These are phyloP conservation scores for Papilio machaon DNA, from an alignment of 1,140 invertebrate genomes.

Conservation along the genomic window DNA sequence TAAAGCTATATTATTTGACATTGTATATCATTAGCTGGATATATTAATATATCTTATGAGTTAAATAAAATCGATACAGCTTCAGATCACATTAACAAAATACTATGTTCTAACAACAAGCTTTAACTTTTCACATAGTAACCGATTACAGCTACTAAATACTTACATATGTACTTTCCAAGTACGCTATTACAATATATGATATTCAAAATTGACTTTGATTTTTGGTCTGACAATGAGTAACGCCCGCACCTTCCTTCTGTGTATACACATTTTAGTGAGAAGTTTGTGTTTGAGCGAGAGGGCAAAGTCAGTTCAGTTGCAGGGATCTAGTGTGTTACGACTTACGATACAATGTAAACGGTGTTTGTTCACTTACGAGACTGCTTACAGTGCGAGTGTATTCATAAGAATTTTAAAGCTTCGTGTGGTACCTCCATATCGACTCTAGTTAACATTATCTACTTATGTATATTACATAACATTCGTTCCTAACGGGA, in stretches of 20 bases:
- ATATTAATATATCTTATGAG: constrained; percentile 44
- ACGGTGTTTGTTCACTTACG: constrained; percentile 66
- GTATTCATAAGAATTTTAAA: constrained; percentile 82
- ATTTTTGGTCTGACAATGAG: constrained; percentile 68
- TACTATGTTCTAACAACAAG: constrained; percentile 66
- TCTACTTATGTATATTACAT: constrained; percentile 73
- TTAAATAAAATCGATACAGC: constrained; percentile 54
- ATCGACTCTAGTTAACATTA: constrained; percentile 78
- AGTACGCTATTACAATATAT: constrained; percentile 64
- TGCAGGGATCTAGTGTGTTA: constrained; percentile 46
- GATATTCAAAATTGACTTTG: constrained; percentile 73
- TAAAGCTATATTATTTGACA: constrained; percentile 36
- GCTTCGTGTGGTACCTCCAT: constrained; percentile 80
- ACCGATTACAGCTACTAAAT: constrained; percentile 65
- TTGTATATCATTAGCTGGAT: constrained; percentile 23
- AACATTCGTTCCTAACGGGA: constrained; percentile 82
- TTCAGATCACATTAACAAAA: constrained; percentile 81
- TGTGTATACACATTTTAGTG: constrained; percentile 37
- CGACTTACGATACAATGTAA: constrained; percentile 49
- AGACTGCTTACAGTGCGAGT: constrained; percentile 78
- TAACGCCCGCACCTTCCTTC: constrained; percentile 52
- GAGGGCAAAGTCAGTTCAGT: neutral
- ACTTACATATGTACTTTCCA: constrained; percentile 65
- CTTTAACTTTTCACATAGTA: constrained; percentile 54
- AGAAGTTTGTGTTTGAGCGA: constrained; percentile 14